Percentiles rank a stretch among this genome's conserved stretches.
phyloP scores from a whole-genome alignment of 2,797 vertebrate species.

The Capromys pilorides region DNA sequence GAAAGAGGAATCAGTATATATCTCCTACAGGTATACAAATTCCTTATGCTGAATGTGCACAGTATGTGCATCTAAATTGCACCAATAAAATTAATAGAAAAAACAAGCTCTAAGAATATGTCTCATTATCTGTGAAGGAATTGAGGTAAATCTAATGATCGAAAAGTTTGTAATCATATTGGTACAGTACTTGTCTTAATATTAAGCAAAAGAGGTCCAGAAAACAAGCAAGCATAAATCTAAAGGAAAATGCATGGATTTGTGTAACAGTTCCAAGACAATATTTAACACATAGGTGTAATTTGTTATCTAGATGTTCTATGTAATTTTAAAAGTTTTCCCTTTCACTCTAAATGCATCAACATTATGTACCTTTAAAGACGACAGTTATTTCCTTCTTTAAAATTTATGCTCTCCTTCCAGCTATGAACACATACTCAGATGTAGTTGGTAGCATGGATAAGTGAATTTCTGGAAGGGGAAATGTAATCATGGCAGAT shows the following conservation, averaged over 20 bases:
- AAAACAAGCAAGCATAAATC: neutral
- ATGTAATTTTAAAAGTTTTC: neutral
- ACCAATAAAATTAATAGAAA: too few species aligned
- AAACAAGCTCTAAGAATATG: too few species aligned
- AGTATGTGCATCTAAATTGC: too few species aligned
- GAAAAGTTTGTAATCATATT: neutral
- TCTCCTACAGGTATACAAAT: too few species aligned
- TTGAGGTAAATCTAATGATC: neutral
- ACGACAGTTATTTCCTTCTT: neutral
- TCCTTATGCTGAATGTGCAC: too few species aligned
- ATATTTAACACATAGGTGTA: neutral
- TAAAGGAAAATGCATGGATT: neutral
- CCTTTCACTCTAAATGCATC: neutral
- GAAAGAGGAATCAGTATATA: too few species aligned
- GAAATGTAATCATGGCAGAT: neutral
- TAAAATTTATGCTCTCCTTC: rapidly evolving
- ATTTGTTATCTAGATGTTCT: neutral
- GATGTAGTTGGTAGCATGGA: neutral
- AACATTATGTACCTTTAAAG: neutral
- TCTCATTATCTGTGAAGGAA: neutral
- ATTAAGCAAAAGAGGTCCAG: neutral
- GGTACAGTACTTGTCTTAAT: neutral
- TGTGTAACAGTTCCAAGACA: rapidly evolving
- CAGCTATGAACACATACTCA: neutral
- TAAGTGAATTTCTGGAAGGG: neutral